Evolutionary conservation across 2,113 vertebrate genomes (phyloP), one percentile per base, ranked within the genome.

Genomic region (Prinia subflava): DNA sequence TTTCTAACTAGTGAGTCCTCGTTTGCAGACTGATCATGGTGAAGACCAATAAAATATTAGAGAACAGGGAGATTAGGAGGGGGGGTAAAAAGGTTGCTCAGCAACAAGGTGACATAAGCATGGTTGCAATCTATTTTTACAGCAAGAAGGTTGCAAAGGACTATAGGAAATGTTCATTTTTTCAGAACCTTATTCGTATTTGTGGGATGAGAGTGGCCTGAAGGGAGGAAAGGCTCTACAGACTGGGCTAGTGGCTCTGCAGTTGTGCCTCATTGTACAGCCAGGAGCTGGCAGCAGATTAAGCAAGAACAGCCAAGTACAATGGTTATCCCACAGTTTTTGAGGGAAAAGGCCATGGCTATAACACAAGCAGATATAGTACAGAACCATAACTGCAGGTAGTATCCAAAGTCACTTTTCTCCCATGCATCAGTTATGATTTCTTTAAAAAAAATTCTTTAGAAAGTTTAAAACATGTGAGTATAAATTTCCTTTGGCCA

Each of bases 101-200:
- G 97, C 97, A 98, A 97, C 97, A 95, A 11, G 6, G 33, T 94
- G 96, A 94, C 67, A 65, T 95, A 71, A 96, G 94, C 95, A 91
- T 81, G 83, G 83, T 94, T 93, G 76, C 82, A 62, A 88, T 95
- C 93, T 98, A 97, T 97, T 98, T 98, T 98, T 98, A 96, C 76
- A 87, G 59, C 30, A 68, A 78, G 95, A 96, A 92, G 93, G 80
- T 92, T 94, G 94, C 88, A 87, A 89, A 86, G 96, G 59, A 68
- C 91, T 93, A 67, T 56, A 87, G 93, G 84, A 91, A 96, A 89
- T 28, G 5, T 55, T 88, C 65, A 31, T 87, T 93, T 93, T 92
- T 89, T 83, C 80, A 68, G 60, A 88, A 75, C 27, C 25, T 86
- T 69, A 62, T 87, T 90, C 11, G 4, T 82, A 80, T 88, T 68